These are phyloP conservation scores for Sialis fuliginosa DNA, from an alignment of 2,888 invertebrate species.

Conservation along the genomic window DNA sequence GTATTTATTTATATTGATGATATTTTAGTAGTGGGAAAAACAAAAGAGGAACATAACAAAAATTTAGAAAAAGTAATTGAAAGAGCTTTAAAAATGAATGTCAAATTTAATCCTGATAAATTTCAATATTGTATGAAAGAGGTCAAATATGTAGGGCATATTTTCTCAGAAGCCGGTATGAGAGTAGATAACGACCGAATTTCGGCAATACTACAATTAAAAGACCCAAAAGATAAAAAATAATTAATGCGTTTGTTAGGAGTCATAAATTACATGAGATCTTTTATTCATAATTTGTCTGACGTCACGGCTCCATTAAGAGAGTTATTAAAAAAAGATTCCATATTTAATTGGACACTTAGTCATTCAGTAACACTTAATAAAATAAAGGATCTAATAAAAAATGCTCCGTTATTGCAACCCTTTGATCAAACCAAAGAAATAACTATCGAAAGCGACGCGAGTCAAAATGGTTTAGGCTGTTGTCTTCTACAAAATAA, in stretches of 20 bases:
- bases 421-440: conserved; percentile 5
- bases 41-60: conserved; percentile 3
- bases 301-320: conserved; percentile 6
- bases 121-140: conserved; percentile 4
- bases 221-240: too few species aligned
- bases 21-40: too few species aligned
- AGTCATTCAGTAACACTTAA: conserved; percentile 5
- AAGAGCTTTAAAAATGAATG: conserved; percentile 8
- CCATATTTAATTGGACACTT: conserved; percentile 4
- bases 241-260: too few species aligned
- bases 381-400: conserved; percentile 5
- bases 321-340: conserved; percentile 7
- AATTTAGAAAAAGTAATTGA: conserved; percentile 9
- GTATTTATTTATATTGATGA: too few species aligned
- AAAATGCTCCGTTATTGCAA: conserved; percentile 4
- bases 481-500: conserved; percentile 7
- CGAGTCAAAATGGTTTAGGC: conserved; percentile 7
- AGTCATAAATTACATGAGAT: too few species aligned
- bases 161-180: neutral
- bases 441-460: conserved; percentile 4
- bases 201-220: too few species aligned
- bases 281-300: conserved; percentile 3
- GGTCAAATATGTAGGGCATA: conserved; percentile 7
- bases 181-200: too few species aligned
- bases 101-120: conserved; percentile 10